Percentiles rank a stretch among this genome's conserved stretches.
Evolutionary conservation across 2,888 invertebrate genomes (phyloP).

Genomic region (Actias luna): DNA sequence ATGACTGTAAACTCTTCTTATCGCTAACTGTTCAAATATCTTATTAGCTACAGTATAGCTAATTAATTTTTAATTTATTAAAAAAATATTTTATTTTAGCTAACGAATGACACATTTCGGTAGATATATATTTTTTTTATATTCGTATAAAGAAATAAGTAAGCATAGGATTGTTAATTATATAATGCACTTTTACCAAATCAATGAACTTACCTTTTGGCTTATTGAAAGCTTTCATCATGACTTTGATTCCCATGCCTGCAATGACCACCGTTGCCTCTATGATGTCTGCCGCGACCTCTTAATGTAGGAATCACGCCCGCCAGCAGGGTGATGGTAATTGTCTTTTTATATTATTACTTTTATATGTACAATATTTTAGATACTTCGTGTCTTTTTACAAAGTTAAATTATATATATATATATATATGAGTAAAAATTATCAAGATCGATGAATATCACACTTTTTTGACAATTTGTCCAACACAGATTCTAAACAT

Average conservation of each 20-base stretch:
- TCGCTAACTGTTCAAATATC: too few species aligned
- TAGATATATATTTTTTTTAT: too few species aligned
- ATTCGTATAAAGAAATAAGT: too few species aligned
- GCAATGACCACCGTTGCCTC: constrained; percentile 74
- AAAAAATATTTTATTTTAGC: too few species aligned
- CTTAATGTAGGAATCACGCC: constrained; percentile 44
- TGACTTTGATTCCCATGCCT: constrained; percentile 94
- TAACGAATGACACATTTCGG: too few species aligned
- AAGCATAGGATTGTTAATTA: too few species aligned
- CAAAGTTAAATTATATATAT: too few species aligned
- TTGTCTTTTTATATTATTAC: constrained; percentile 41
- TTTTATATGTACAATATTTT: constrained; percentile 43
- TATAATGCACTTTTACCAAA: background rate
- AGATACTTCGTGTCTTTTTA: constrained; percentile 25
- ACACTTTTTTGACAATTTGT: constrained; percentile 57
- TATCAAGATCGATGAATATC: constrained; percentile 75
- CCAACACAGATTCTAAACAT: constrained; percentile 67
- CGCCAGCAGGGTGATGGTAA: constrained; percentile 38
- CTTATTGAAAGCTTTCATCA: constrained; percentile 93
- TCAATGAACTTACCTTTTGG: constrained; percentile 85
- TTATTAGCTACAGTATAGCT: too few species aligned
- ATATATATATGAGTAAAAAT: too few species aligned
- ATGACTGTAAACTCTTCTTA: background rate
- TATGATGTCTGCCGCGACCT: constrained; percentile 58
- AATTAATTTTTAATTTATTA: too few species aligned